Base-by-base conservation (phyloP, 2,113 vertebrate genomes). In the Ginglymostoma cirratum region DNA sequence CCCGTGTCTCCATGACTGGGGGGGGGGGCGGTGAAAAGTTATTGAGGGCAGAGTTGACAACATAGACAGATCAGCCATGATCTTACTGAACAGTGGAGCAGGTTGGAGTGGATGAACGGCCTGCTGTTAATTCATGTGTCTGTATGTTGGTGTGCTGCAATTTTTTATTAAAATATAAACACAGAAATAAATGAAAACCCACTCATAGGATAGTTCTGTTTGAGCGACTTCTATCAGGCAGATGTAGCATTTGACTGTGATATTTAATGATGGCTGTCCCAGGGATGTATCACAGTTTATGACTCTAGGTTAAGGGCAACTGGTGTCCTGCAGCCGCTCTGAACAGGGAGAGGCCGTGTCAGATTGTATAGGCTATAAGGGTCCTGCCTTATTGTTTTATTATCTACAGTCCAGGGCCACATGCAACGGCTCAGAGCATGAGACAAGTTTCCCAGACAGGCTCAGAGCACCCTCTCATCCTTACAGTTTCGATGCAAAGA, bases 401-500 rank as follows among this genome's bases (percentile, higher is more conserved):
- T 76, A 96, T 96, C 96, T 67, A 95, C 95, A 95, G 12, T 34
- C 96, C 95, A 96, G 0, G 89, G 30, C 96, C 96, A 96, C 87
- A 95, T 96, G 96, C 97, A 96, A 96, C 76, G 78, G 96, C 96
- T 97, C 96, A 95, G 97, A 96, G 80, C 96, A 96, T 96, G 96
- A 96, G 72, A 55, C 52, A 95, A 96, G 96, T 93, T 85, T 83
- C 76, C 95, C 17, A 10, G 55, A 76, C 66, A 10, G 55, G 42
- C 15, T 83, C 94, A 96, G 66, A 61, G 27, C 19, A 55, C 19
- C n/a, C 38, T 14, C 21, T 94, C 92, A 48, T 42, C 66, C 42
- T 52, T 61, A n/a, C 45, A 7, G 38, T 48, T 90, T 61, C 27
- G 66, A 72, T 97, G 96, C 97, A 97, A 98, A 98, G 97, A 97